Conservation (phyloP, 2,888 invertebrate genomes). For the Pasiphila rectangulata region DNA sequence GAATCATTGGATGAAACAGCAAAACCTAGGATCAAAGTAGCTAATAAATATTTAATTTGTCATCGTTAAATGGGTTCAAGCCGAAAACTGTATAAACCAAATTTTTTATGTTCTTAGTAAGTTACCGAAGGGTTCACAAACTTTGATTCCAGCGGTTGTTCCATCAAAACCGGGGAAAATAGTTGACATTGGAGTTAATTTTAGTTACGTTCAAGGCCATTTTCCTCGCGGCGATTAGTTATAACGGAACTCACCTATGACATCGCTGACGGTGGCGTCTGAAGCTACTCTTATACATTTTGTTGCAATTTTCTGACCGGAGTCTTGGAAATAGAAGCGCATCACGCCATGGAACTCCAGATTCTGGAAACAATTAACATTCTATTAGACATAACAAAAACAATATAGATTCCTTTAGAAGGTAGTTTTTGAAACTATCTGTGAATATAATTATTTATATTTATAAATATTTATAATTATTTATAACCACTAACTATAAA, state of each 20-base stretch:
- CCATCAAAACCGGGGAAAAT: neutral
- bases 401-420: no score
- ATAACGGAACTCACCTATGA: slow-evolving; percentile 84
- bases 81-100: neutral
- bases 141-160: neutral
- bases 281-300: slow-evolving; percentile 99
- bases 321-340: slow-evolving; percentile 99
- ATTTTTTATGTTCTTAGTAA: no score
- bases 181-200: slow-evolving; percentile 8
- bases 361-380: slow-evolving; percentile 86
- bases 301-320: slow-evolving; percentile 98
- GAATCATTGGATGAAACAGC: neutral
- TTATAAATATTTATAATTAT: no score
- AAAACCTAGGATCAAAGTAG: neutral
- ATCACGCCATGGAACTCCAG: slow-evolving; percentile 99
- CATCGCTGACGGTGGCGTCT: slow-evolving; percentile 96
- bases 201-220: slow-evolving; percentile 17
- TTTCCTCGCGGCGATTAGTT: slow-evolving; percentile 2
- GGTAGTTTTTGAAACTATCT: no score
- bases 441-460: no score
- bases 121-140: no score
- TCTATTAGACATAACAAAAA: no score
- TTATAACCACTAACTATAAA: no score
- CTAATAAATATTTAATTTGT: neutral
- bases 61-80: neutral